phyloP scores from a whole-genome alignment of 53 echinoderm and acorn worm species.

The Apostichopus leukothele region DNA sequence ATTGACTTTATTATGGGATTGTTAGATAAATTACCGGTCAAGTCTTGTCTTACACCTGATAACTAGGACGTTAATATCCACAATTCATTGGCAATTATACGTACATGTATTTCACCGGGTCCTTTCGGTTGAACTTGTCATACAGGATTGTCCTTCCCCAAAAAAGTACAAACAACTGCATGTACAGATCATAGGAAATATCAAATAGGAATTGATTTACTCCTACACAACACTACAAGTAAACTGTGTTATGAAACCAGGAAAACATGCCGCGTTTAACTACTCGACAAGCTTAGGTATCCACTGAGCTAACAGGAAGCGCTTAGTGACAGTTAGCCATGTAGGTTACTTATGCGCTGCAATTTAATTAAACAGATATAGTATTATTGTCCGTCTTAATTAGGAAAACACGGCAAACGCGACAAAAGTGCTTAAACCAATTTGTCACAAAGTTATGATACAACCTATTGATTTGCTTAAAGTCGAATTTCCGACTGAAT shows the following conservation, averaged over 20 bases:
- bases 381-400: constrained; percentile 23
- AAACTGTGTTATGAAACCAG: not conserved
- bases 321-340: constrained; percentile 19
- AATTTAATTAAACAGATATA: constrained; percentile 20
- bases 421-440: not conserved
- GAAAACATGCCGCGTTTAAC: not conserved
- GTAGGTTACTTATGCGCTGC: constrained; percentile 23
- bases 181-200: not conserved
- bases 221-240: not conserved
- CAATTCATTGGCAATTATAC: too few relatives aligned
- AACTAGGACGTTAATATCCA: too few relatives aligned
- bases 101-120: too few relatives aligned
- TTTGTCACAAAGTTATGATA: not conserved
- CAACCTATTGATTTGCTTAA: not conserved
- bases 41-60: too few relatives aligned
- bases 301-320: constrained; percentile 11
- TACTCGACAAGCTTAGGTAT: not conserved
- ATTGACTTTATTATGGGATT: too few relatives aligned
- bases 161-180: not conserved
- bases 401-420: not conserved
- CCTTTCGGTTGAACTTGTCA: too few relatives aligned
- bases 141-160: too few relatives aligned
- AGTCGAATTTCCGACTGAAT: not conserved
- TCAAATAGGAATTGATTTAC: not conserved
- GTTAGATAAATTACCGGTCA: too few relatives aligned